These are phyloP conservation scores for Acanthococcus lagerstroemiae DNA, from an alignment of 2,888 invertebrate genomes.

Conservation along the genomic window DNA sequence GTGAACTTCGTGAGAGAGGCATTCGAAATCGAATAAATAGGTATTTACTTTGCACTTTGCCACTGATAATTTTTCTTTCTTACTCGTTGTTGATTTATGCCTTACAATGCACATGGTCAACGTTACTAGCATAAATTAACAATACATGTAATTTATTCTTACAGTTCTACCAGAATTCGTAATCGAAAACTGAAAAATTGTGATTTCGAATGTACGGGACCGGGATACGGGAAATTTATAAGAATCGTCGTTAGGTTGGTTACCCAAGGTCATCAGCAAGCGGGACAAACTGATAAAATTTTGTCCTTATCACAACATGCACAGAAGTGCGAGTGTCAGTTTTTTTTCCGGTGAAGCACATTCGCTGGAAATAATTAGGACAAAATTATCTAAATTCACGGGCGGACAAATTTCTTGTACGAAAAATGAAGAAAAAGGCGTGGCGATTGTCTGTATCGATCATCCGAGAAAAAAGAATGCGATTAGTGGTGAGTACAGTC, in stretches of 20 bases:
- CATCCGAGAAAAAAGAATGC: slow-evolving; percentile 45
- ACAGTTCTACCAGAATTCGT: too few relatives aligned
- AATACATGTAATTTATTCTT: neutral
- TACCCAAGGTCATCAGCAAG: too few relatives aligned
- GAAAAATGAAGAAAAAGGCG: slow-evolving; percentile 42
- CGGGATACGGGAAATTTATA: too few relatives aligned
- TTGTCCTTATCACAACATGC: too few relatives aligned
- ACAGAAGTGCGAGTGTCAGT: too few relatives aligned
- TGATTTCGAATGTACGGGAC: too few relatives aligned
- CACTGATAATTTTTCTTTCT: neutral
- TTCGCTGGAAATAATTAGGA: neutral
- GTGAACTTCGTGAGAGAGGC: too few relatives aligned
- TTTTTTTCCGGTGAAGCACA: neutral
- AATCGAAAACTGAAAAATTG: too few relatives aligned
- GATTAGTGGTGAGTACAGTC: slow-evolving; percentile 44
- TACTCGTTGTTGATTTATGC: neutral
- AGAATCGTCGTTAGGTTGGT: too few relatives aligned
- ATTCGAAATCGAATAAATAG: neutral
- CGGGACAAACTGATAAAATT: too few relatives aligned
- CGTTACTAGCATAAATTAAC: neutral
- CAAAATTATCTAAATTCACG: neutral
- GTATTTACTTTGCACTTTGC: neutral
- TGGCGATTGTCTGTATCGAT: slow-evolving; percentile 43
- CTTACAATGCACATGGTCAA: too few relatives aligned
- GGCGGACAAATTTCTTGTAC: slow-evolving; percentile 40